Evolutionary conservation across 2,113 vertebrate genomes (phyloP).

Genomic region (Paratilapia polleni): DNA sequence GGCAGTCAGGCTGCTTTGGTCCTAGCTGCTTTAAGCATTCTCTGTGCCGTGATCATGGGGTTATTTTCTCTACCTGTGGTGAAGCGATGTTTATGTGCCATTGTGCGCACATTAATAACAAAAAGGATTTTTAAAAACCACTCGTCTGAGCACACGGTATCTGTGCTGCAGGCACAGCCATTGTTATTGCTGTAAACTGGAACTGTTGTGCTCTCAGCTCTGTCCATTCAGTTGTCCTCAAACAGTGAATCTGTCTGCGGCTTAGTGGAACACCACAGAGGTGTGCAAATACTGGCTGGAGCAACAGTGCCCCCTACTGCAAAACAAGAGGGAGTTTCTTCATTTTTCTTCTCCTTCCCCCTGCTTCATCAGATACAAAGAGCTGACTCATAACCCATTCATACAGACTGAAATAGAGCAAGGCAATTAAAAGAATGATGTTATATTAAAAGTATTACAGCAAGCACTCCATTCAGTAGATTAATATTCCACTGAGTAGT

Average conservation of each 20-base stretch:
- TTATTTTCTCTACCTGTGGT: not conserved
- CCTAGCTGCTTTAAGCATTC: not conserved
- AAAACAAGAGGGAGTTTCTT: not conserved
- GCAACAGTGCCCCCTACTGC: conserved; percentile 80
- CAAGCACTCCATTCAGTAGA: not conserved
- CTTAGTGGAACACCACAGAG: not conserved
- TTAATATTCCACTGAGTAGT: not conserved
- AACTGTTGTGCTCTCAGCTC: conserved; percentile 39
- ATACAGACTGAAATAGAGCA: conserved; percentile 24
- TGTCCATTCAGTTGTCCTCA: conserved; percentile 41
- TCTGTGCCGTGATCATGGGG: not conserved
- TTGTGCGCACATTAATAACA: conserved; percentile 17
- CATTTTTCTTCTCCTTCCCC: not conserved
- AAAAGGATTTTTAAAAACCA: conserved; percentile 47
- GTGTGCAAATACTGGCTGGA: conserved; percentile 45
- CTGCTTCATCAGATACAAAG: conserved; percentile 38
- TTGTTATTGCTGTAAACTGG: conserved; percentile 71
- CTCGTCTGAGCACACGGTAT: conserved; percentile 44
- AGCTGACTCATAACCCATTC: conserved; percentile 68
- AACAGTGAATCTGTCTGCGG: not conserved
- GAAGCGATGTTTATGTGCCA: conserved; percentile 27
- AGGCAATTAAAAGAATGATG: conserved; percentile 13
- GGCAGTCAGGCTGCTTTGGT: conserved; percentile 10
- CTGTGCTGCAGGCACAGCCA: conserved; percentile 56
- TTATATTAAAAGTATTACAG: not conserved